A percentile compares a stretch with the other conserved stretches of the same genome.
These are phyloP conservation scores for Amblyjoppa fuscipennis DNA, from an alignment of 2,888 invertebrate species.

Conservation along the genomic window DNA sequence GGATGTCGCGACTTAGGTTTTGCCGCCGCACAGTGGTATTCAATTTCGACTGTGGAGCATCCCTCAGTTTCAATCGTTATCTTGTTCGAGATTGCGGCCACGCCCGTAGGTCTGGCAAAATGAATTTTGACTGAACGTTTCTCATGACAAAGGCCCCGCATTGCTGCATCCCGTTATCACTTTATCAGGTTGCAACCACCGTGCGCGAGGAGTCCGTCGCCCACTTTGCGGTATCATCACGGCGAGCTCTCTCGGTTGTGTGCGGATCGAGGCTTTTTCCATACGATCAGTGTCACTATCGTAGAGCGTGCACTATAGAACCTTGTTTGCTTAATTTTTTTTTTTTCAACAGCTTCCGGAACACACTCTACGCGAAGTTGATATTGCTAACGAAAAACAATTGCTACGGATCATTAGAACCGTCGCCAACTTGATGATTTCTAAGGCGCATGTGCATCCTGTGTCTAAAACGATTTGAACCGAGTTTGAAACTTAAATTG, in stretches of 20 bases:
- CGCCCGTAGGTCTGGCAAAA: slow-evolving; percentile 49
- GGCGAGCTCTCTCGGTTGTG: slow-evolving; percentile 28
- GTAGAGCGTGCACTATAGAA: not conserved
- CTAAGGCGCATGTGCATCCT: not conserved
- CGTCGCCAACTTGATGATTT: not conserved
- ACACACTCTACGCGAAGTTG: not conserved
- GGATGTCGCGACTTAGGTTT: not conserved
- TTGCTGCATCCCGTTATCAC: slow-evolving; percentile 55
- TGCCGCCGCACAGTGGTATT: not conserved
- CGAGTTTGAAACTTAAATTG: not conserved
- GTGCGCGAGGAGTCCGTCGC: not conserved
- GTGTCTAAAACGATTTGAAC: not conserved
- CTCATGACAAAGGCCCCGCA: slow-evolving; percentile 59
- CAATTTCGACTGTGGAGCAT: not conserved
- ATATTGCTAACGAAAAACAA: not conserved
- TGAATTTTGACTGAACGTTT: slow-evolving; percentile 61
- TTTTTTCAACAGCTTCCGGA: too few species aligned
- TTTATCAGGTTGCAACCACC: slow-evolving; percentile 27
- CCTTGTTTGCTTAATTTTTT: not conserved
- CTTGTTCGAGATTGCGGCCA: not conserved
- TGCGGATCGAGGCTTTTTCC: slow-evolving; percentile 33
- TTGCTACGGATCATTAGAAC: not conserved
- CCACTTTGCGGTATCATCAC: slow-evolving; percentile 19
- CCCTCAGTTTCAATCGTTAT: slow-evolving; percentile 13
- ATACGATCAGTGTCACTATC: slow-evolving; percentile 41